Evolutionary conservation across 2,888 invertebrate species (phyloP), one percentile per base, ranked within the genome.

Genomic region (Cephus nigrinus): DNA sequence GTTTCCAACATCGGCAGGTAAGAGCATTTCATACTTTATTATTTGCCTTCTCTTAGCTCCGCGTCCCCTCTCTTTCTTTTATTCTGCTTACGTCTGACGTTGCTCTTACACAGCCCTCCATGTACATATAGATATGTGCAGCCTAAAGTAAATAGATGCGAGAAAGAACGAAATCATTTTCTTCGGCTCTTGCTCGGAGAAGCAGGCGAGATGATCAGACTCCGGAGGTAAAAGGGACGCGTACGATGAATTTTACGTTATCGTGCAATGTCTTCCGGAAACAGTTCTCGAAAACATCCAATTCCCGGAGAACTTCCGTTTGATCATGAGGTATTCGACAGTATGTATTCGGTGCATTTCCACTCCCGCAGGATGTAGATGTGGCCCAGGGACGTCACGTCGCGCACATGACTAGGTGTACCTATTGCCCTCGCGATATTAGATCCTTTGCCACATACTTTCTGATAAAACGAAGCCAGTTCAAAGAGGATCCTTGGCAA

Each of bases 371-470:
- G 55, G 55, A 55, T 55, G 55, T 55, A 23, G 55, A 23, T 55
- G 55, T 55, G 23, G 23, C 23, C 9, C 55, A 5, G 55, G 55
- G 9, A 55, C 55, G 55, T 55, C 55, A 55, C 55, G 55, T 55
- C 31, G 34, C 33, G 15, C 40, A 78, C 40, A 78, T 68, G 71
- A 72, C 68, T 75, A 77, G 69, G 69, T 77, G 75, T 73, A 68
- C 75, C 78, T 68, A 78, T 75, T 75, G 83, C 81, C 80, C 80
- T 81, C 81, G 80, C 85, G 82, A 86, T 87, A 87, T 87, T 84
- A 87, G 86, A 87, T 86, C 84, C 82, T 80, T 81, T 82, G 81
- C 83, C 83, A 80, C 81, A 81, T 80, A 83, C 83, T 86, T 84
- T 82, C 82, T 83, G 82, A 86, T 85, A 86, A 84, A 86, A 86